Conservation (phyloP, 2,888 invertebrate genomes). For the Cheilosia urbana region DNA sequence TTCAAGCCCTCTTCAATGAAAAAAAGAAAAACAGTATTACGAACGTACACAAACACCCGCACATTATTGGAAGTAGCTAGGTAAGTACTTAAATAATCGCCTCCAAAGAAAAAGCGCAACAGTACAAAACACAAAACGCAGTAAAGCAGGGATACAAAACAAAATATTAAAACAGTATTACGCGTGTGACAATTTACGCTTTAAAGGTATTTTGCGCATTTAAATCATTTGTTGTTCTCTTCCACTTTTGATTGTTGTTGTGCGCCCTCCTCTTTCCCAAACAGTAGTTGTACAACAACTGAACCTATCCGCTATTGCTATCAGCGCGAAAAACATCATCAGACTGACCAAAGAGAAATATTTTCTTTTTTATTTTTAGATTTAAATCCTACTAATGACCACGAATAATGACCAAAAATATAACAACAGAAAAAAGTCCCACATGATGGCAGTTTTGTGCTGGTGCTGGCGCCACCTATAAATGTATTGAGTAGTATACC, state of each 20-base stretch:
- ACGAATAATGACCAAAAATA: slow-evolving; percentile 53
- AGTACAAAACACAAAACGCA: slow-evolving; percentile 24
- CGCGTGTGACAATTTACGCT: slow-evolving; percentile 61
- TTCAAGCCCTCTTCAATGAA: no score
- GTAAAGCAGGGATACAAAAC: slow-evolving; percentile 4
- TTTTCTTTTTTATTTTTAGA: not conserved
- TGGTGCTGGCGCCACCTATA: slow-evolving; percentile 65
- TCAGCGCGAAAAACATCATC: slow-evolving; percentile 24
- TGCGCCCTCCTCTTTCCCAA: slow-evolving; percentile 1
- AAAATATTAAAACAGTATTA: slow-evolving; percentile 31
- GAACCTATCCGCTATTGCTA: slow-evolving; percentile 30
- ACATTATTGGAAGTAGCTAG: not conserved
- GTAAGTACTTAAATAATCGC: not conserved
- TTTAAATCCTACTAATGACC: slow-evolving; percentile 48
- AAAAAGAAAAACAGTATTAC: no score
- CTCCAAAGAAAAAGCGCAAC: not conserved
- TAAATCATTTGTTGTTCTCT: slow-evolving; percentile 15
- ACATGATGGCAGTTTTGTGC: slow-evolving; percentile 16
- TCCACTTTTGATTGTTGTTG: slow-evolving; percentile 4
- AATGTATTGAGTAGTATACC: slow-evolving; percentile 11
- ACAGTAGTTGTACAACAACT: slow-evolving; percentile 47
- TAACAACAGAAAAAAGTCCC: slow-evolving; percentile 38
- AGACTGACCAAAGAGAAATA: slow-evolving; percentile 12
- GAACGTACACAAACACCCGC: not conserved
- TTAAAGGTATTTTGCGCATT: slow-evolving; percentile 64